phyloP scores from a whole-genome alignment of 2,797 vertebrate genomes.

The Yasuhikotakia modesta region DNA sequence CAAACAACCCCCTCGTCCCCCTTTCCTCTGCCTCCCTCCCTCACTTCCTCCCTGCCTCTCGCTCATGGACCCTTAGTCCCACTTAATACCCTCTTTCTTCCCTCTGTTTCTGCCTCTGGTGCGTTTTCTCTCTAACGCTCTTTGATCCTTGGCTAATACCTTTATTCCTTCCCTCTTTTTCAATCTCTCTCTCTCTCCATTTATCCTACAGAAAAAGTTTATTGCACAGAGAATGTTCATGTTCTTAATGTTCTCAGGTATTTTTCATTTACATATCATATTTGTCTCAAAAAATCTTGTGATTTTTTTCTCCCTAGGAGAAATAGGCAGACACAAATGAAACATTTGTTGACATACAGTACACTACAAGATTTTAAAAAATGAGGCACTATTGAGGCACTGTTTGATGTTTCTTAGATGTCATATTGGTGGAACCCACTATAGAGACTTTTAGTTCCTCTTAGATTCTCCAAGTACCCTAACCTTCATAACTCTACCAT shows the following conservation, averaged over 20 bases:
- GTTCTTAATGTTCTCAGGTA: not conserved
- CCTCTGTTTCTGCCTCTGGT: slow-evolving; percentile 36
- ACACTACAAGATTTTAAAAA: no score
- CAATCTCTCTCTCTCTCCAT: not conserved
- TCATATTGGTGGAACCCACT: no score
- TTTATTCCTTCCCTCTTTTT: not conserved
- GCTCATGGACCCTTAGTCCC: slow-evolving; percentile 23
- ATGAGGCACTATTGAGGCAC: no score
- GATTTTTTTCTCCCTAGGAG: no score
- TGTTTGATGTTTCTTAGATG: no score
- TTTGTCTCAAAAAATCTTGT: no score
- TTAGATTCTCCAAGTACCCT: no score
- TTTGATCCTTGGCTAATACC: slow-evolving; percentile 37
- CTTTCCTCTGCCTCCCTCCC: slow-evolving; percentile 1
- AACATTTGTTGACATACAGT: no score
- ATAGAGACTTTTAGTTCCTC: no score
- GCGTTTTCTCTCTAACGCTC: not conserved
- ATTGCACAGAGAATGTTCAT: not conserved
- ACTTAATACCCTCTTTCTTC: slow-evolving; percentile 38
- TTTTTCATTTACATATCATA: not conserved
- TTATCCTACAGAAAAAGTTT: not conserved
- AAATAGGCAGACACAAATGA: no score
- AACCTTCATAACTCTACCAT: no score
- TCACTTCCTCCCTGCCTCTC: slow-evolving; percentile 27
- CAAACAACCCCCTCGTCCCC: slow-evolving; percentile 31